A percentile compares a stretch with the other conserved stretches of the same genome.
These are phyloP conservation scores for Meleagris gallopavo DNA, from an alignment of 2,113 vertebrate genomes.

Conservation along the genomic window DNA sequence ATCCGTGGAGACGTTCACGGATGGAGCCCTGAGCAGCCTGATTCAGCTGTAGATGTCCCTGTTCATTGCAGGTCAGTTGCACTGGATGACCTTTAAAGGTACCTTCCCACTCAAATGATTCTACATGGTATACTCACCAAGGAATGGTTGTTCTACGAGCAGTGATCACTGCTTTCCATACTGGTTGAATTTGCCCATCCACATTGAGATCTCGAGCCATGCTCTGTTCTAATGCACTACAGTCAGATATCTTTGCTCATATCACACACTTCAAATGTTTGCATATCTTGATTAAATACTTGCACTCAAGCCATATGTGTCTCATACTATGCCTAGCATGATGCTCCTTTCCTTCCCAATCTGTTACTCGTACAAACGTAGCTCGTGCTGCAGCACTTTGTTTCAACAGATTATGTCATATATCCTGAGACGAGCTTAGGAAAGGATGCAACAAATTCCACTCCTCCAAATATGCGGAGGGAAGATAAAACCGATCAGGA, in stretches of 20 bases:
- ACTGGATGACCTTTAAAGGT: too few species aligned
- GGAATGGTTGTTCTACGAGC: too few species aligned
- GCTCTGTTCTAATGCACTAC: neutral
- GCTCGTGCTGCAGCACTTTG: neutral
- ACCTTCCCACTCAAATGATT: too few species aligned
- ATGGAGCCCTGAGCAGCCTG: too few species aligned
- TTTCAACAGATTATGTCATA: neutral
- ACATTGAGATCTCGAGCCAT: neutral
- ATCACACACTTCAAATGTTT: neutral
- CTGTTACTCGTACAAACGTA: neutral
- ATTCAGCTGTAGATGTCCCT: too few species aligned
- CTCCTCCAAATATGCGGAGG: neutral
- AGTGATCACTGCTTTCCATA: neutral
- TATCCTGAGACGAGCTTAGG: neutral
- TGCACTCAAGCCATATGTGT: neutral
- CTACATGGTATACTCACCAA: neutral
- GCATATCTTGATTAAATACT: neutral
- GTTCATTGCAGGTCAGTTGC: too few species aligned
- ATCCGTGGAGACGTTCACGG: too few species aligned
- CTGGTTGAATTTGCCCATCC: neutral
- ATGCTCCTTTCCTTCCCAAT: neutral
- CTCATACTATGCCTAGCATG: neutral
- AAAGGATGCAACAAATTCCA: neutral
- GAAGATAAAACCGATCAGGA: neutral
- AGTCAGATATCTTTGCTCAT: neutral